phyloP scores from a whole-genome alignment of 2,888 invertebrate genomes.

The Miltochrista miniata region DNA sequence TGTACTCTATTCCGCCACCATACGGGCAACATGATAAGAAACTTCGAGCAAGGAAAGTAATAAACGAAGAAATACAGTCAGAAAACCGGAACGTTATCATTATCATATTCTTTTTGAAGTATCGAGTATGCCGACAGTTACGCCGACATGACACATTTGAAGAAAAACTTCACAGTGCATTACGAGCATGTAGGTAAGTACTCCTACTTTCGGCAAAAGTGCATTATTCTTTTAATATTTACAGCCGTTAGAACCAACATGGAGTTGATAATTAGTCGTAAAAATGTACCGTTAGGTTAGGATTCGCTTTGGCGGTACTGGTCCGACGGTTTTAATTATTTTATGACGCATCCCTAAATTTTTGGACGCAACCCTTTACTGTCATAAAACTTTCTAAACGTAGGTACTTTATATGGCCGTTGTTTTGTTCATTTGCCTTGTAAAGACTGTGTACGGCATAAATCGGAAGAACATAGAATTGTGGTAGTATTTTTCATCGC shows the following conservation, averaged over 20 bases:
- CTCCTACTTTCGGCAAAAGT: neutral
- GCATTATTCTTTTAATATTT: slow-evolving; percentile 8
- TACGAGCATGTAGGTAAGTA: no score
- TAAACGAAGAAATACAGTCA: no score
- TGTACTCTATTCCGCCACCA: no score
- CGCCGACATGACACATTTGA: no score
- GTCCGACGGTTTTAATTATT: slow-evolving; percentile 57
- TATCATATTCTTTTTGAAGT: no score
- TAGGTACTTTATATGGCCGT: slow-evolving; percentile 45
- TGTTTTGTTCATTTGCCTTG: slow-evolving; percentile 2
- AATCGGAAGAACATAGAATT: no score
- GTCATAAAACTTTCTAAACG: slow-evolving; percentile 76
- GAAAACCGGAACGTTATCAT: no score
- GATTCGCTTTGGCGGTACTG: slow-evolving; percentile 46
- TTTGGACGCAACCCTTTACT: slow-evolving; percentile 59
- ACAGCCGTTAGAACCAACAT: slow-evolving; percentile 22
- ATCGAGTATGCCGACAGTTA: no score
- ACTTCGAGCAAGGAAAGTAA: no score
- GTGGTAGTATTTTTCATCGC: no score
- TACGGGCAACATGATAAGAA: no score
- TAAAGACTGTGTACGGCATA: slow-evolving; percentile 20
- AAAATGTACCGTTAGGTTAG: slow-evolving; percentile 56
- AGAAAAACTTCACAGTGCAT: no score
- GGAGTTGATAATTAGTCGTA: slow-evolving; percentile 35
- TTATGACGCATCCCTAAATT: slow-evolving; percentile 55